Base-by-base conservation (phyloP, 2,888 invertebrate species). In the Apodemia mormo region DNA sequence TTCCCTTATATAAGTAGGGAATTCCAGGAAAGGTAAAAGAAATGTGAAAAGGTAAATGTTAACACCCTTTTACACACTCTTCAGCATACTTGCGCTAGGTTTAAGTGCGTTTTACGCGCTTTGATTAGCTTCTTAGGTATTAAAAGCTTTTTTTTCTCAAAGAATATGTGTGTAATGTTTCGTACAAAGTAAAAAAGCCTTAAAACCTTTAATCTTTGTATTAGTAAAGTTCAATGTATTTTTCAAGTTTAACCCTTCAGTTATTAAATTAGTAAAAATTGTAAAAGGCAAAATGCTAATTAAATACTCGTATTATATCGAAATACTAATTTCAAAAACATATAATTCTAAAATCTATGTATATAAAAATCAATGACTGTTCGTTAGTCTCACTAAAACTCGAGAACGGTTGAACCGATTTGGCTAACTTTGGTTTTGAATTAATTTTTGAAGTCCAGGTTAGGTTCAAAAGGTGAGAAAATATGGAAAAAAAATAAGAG, bases 81-180 rank as follows among this genome's bases (percentile, higher is more conserved):
- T 61, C 14, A 61, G 7, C 61, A 33, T 64, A 5, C 12, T 33
- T 37, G 37, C 52, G 22, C 14, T 37, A 37, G 1, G 61, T 33
- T 37, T 37, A 64, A 64, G 61, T n/a, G n/a, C 33, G 61, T 64
- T 64, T 64, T 64, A 64, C 61, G 37, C 30, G 61, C 61, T 64
- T 64, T 64, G 37, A 64, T 64, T 64, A 64, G 61, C 61, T 64
- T 33, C 33, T 64, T 30, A 14, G 12, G 33, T 14, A 37, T 14
- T 64, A 64, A 64, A 64, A 64, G 33, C 33, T 33, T 61, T 61
- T 37, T 64, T 33, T 37, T 33, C 33, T n/a, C 61, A 37, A 64
- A 64, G 61, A 52, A 52, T 22, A 0, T 7, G 52, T 52, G 22
- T 52, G 14, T 52, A 8, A 2, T 52, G 52, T 22, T 52, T n/a